Base-by-base conservation (phyloP, 2,797 vertebrate species). In the Sorex maritimensis region DNA sequence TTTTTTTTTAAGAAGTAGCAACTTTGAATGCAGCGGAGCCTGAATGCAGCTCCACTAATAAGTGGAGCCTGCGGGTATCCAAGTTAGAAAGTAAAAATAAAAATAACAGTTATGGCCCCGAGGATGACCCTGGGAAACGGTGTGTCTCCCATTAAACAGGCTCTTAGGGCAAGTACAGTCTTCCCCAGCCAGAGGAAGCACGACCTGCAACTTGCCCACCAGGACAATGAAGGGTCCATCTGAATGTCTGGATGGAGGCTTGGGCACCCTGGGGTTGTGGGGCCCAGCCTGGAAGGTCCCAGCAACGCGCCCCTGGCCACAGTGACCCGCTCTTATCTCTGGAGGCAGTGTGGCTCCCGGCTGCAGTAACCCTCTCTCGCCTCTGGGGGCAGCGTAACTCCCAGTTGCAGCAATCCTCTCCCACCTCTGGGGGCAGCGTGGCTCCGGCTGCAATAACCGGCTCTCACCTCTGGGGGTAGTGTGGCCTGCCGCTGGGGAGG, bases 21-120 rank as follows among this genome's bases (percentile, higher is more conserved):
- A 61, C 92, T 94, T 79, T 69, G 88, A 86, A 71, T 71, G 30
- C 41, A 91, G 7, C n/a, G 69, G 7, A 68, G 92, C 34, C 34
- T 34, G 34, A 34, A 34, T 34, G 34, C 34, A 34, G 34, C 34
- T 34, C 34, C 34, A 85, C 15, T 89, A 41, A 41, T 30, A 49
- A 91, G 34, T 83, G 38, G 46, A 75, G 17, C 90, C 80, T 90
- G 2, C 73, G 14, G 26, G 12, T 86, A 52, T 93, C 23, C 72
- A 91, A 81, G 8, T 82, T 34, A 95, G 63, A 69, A 81, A 52
- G 88, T 14, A 9, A 52, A 52, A 52, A 52, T 9, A 81, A 86
- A 92, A 93, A 68, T 73, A 83, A 74, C 72, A 58, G 26, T 82
- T 75, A 79, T 81, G 85, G 28, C 15, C 41, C 7, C 6, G 3